phyloP scores from a whole-genome alignment of 1,140 invertebrate genomes.

The Conus betulinus region DNA sequence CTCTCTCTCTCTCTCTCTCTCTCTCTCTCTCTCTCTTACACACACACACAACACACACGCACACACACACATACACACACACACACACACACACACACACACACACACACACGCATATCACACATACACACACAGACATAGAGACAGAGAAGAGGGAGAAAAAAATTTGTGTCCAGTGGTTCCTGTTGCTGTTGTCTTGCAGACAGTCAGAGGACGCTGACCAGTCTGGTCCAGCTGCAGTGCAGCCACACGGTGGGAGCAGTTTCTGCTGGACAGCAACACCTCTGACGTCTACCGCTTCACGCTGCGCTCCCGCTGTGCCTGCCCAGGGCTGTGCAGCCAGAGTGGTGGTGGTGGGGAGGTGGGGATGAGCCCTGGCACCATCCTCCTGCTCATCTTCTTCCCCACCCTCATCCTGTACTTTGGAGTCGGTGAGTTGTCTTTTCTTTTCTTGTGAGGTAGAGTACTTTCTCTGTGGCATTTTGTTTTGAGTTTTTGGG shows the following conservation, averaged over 20 bases:
- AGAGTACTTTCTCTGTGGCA: too few relatives aligned
- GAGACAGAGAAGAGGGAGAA: too few relatives aligned
- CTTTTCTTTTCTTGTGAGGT: too few relatives aligned
- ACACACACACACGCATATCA: too few relatives aligned
- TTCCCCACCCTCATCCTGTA: constrained; percentile 26
- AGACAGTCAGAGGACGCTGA: neutral
- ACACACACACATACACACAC: neutral
- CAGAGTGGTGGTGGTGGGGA: neutral
- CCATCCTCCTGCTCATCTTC: constrained; percentile 31
- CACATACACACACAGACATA: neutral
- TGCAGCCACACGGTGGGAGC: neutral
- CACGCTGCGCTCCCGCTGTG: constrained; percentile 31
- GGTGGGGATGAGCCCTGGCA: neutral
- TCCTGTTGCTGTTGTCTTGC: neutral
- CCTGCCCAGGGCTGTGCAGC: constrained; percentile 20
- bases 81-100: too few relatives aligned
- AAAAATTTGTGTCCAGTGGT: neutral
- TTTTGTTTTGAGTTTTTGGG: too few relatives aligned
- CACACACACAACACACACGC: neutral
- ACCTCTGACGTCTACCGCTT: constrained; percentile 19
- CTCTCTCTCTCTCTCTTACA: too few relatives aligned
- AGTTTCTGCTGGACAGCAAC: constrained; percentile 26
- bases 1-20: too few relatives aligned
- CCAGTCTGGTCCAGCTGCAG: constrained; percentile 4
- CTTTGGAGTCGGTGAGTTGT: constrained; percentile 38